Conservation (phyloP, 2,113 vertebrate genomes). For the Corythaixoides concolor region DNA sequence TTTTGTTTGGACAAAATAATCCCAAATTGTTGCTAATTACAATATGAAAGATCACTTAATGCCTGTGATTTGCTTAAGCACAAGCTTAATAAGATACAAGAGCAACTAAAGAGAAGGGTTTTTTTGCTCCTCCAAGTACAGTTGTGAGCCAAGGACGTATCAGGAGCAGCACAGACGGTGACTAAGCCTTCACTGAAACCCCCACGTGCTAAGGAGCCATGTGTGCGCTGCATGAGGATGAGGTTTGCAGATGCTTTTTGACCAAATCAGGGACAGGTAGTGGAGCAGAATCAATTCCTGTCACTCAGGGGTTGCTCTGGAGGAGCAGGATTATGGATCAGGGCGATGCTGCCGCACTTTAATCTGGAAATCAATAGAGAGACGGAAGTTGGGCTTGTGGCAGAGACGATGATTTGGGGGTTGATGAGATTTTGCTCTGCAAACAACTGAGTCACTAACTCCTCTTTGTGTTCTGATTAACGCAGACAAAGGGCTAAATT, state of each 20-base stretch:
- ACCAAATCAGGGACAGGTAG: neutral
- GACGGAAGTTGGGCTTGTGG: slow-evolving; percentile 33
- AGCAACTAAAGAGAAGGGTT: neutral
- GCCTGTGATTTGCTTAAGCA: neutral
- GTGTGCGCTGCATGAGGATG: neutral
- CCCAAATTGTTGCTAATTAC: neutral
- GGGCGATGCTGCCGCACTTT: neutral
- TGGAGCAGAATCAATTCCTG: slow-evolving; percentile 63
- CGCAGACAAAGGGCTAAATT: neutral
- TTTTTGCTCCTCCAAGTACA: neutral
- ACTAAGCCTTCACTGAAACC: neutral
- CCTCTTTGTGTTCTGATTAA: neutral
- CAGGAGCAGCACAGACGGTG: neutral
- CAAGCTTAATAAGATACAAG: neutral
- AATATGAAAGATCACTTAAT: neutral
- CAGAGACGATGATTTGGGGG: neutral
- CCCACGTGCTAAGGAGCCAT: neutral
- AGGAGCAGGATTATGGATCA: slow-evolving; percentile 64
- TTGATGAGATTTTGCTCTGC: slow-evolving; percentile 28
- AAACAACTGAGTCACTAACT: neutral
- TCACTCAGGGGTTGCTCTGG: slow-evolving; percentile 56
- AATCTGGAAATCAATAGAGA: slow-evolving; percentile 62
- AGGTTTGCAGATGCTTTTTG: slow-evolving; percentile 22
- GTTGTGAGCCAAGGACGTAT: neutral
- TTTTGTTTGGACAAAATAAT: neutral